Base-by-base conservation (phyloP, 2,888 invertebrate genomes). In the Stratiomys singularior region DNA sequence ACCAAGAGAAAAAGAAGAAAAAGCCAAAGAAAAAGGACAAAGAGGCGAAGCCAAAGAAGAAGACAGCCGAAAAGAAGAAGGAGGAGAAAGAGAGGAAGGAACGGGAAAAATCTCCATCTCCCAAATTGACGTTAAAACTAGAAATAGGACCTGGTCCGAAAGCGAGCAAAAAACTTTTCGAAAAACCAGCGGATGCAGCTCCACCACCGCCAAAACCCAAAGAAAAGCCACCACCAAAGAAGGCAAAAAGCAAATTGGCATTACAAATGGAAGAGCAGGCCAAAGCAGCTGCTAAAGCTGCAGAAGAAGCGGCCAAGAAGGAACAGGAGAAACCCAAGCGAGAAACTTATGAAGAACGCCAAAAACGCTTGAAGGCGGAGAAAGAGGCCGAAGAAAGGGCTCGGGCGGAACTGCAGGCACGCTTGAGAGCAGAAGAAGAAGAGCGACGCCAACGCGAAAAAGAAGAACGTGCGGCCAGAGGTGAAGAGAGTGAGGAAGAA, bases 221-320 rank as follows among this genome's bases (percentile, higher is more conserved):
- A 25, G 84, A 85, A 4, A 86, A 85, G 77, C 86, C 87, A 44
- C 86, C 87, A 56, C 85, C 87, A 76, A 85, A 86, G 79, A 79
- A 83, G 80, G 80, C 79, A 13, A 86, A 86, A 81, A 85, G 86
- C 79, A 86, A 86, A 82, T 80, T 85, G 74, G 85, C 85, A 30
- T 79, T 86, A 60, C 85, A 87, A 83, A 84, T 86, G 84, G 86
- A 87, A 77, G 85, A 87, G 77, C 86, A 87, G 79, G 85, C 86
- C n/a, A 84, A 81, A 66, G 86, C 85, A 0, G 87, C 86, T 0
- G 86, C 85, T 21, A 85, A 84, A 77, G 84, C 86, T 37, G 85
- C 85, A 30, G 85, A 85, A 77, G 85, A 86, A 44, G 82, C 82
- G 47, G 85, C 85, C 25, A 82, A 84, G 63, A 84, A 84, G 47